Percentiles rank a stretch among this genome's conserved stretches.
These are phyloP conservation scores for Coecobrya sp. DNA, from an alignment of 2,888 invertebrate species.

Conservation along the genomic window DNA sequence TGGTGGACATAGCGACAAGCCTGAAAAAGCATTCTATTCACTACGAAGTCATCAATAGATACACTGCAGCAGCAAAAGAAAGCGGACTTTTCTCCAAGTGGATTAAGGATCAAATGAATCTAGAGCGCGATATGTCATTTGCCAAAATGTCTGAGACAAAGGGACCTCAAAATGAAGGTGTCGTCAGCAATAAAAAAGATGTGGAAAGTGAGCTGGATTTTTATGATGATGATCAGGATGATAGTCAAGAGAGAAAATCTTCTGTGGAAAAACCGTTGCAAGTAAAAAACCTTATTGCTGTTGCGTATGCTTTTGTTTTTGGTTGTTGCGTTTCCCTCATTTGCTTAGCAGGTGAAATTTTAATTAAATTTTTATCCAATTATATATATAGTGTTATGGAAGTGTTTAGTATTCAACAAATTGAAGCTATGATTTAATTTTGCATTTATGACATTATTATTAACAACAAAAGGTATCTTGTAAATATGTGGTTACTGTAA, in stretches of 20 bases:
- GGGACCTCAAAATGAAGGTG: background rate
- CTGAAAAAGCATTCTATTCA: conserved; percentile 18
- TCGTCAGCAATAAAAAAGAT: background rate
- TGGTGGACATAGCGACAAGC: background rate
- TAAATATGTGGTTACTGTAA: too few relatives aligned
- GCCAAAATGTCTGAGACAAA: background rate
- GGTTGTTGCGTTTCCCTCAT: background rate
- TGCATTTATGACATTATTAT: too few relatives aligned
- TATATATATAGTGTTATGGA: background rate
- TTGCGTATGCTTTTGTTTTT: background rate
- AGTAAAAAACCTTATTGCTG: conserved; percentile 1
- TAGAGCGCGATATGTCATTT: background rate
- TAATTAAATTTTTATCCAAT: background rate
- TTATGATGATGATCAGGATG: background rate
- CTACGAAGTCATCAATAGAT: background rate
- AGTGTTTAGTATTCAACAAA: background rate
- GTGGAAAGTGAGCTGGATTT: background rate
- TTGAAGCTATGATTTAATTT: too few relatives aligned
- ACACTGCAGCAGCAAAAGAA: background rate
- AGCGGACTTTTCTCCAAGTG: background rate
- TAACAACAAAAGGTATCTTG: too few relatives aligned
- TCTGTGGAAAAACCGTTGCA: background rate
- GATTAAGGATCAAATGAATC: conserved; percentile 7
- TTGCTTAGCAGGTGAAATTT: background rate
- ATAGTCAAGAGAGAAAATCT: background rate